Conservation (phyloP, 1,140 invertebrate species). For the Drosophila bocqueti region DNA sequence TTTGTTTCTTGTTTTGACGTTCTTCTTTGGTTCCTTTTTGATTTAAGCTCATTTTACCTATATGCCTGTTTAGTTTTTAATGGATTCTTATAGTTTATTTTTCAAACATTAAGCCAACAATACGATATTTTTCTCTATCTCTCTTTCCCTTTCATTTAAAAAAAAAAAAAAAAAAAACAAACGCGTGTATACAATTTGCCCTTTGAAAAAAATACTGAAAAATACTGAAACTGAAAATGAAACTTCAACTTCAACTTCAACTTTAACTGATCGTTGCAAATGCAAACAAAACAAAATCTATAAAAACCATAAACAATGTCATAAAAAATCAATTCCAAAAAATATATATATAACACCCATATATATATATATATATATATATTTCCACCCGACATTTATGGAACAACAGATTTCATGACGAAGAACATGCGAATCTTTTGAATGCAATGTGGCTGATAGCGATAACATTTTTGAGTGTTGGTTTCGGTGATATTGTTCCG, state of each 20-base stretch:
- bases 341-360: slow-evolving; percentile 18
- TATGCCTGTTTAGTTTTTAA: slow-evolving; percentile 53
- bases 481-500: slow-evolving; percentile 99
- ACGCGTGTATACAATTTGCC: slow-evolving; percentile 59
- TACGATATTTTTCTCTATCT: slow-evolving; percentile 83
- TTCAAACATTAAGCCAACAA: slow-evolving; percentile 79
- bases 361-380: slow-evolving; percentile 17
- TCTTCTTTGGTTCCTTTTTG: slow-evolving; percentile 22
- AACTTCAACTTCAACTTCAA: slow-evolving; percentile 1
- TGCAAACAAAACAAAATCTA: slow-evolving; percentile 2
- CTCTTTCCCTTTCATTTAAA: slow-evolving; percentile 78
- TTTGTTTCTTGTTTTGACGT: slow-evolving; percentile 22
- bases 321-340: slow-evolving; percentile 19
- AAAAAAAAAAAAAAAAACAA: slow-evolving; percentile 27
- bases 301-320: slow-evolving; percentile 27
- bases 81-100: slow-evolving; percentile 66
- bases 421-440: slow-evolving; percentile 98
- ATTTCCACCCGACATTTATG: slow-evolving; percentile 37
- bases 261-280: slow-evolving; percentile 25
- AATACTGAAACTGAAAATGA: slow-evolving; percentile 3
- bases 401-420: slow-evolving; percentile 94
- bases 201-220: slow-evolving; percentile 27
- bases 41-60: slow-evolving; percentile 32
- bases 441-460: slow-evolving; percentile 99
- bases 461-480: slow-evolving; percentile 99